Conservation (phyloP, 2,888 invertebrate species). For the Machimus rusticus region DNA sequence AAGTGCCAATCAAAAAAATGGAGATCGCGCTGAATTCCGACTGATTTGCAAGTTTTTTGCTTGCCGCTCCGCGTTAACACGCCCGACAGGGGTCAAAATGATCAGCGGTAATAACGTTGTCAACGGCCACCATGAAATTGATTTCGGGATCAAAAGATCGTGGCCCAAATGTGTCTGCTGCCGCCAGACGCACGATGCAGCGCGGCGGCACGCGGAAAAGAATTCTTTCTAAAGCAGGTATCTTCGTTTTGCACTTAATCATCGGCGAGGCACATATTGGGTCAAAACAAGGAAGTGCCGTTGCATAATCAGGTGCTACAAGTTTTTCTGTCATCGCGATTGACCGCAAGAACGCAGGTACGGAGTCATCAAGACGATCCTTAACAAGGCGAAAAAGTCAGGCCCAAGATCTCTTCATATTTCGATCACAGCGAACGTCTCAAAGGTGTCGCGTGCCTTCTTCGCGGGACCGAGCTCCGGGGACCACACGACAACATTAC, state of each 20-base stretch:
- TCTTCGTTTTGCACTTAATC: conserved; percentile 30
- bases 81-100: neutral
- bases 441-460: conserved; percentile 36
- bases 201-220: neutral
- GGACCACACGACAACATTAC: conserved; percentile 25
- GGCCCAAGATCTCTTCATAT: conserved; percentile 20
- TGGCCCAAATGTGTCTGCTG: neutral
- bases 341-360: conserved; percentile 9
- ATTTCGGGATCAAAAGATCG: conserved; percentile 6
- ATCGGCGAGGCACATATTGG: neutral
- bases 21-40: neutral
- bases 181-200: neutral
- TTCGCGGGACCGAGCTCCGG: neutral
- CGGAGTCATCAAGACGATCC: neutral
- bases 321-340: conserved; percentile 33
- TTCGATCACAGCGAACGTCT: conserved; percentile 14
- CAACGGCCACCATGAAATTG: conserved; percentile 35
- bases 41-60: neutral
- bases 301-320: conserved; percentile 36
- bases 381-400: neutral
- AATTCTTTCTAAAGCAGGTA: conserved; percentile 22
- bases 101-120: conserved; percentile 17
- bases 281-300: conserved; percentile 39
- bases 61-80: neutral
- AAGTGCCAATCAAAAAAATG: conserved; percentile 27